Conservation (phyloP, 1,140 invertebrate species). For the Centruroides vittatus region DNA sequence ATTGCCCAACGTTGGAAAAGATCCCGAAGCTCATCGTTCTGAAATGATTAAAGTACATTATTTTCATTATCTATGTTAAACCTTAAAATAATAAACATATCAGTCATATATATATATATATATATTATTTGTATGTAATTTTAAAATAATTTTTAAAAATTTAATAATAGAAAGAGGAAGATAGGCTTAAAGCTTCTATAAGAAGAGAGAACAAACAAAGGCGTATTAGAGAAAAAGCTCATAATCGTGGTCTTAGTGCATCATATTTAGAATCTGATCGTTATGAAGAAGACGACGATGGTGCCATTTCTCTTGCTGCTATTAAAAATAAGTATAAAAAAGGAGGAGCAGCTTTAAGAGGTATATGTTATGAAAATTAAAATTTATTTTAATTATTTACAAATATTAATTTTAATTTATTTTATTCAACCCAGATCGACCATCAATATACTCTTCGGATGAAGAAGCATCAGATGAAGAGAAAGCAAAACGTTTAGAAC, state of each 20-base stretch:
- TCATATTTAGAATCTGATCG: constrained; percentile 44
- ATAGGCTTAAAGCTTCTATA: constrained; percentile 72
- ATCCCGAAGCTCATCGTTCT: constrained; percentile 80
- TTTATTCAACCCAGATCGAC: constrained; percentile 19
- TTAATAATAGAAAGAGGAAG: constrained; percentile 71
- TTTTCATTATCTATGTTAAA: constrained; percentile 5
- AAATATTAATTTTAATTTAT: too few species aligned
- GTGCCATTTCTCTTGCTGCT: constrained; percentile 74
- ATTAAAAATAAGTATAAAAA: constrained; percentile 92
- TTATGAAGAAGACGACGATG: constrained; percentile 68
- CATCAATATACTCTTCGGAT: constrained; percentile 74
- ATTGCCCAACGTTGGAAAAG: constrained; percentile 78
- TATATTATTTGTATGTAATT: too few species aligned
- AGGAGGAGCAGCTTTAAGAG: constrained; percentile 21
- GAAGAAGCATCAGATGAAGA: constrained; percentile 73
- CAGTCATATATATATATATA: too few species aligned
- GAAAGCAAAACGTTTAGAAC: constrained; percentile 54
- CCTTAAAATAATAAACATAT: too few species aligned
- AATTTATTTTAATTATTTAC: too few species aligned
- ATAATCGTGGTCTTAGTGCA: constrained; percentile 33
- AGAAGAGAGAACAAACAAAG: constrained; percentile 49
- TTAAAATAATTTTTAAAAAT: too few species aligned
- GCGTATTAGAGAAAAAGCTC: constrained; percentile 41
- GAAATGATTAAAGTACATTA: constrained; percentile 68
- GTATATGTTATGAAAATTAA: too few species aligned